Evolutionary conservation across 2,888 invertebrate genomes (phyloP), one percentile per base, ranked within the genome.

Genomic region (Teinopalpus imperialis): DNA sequence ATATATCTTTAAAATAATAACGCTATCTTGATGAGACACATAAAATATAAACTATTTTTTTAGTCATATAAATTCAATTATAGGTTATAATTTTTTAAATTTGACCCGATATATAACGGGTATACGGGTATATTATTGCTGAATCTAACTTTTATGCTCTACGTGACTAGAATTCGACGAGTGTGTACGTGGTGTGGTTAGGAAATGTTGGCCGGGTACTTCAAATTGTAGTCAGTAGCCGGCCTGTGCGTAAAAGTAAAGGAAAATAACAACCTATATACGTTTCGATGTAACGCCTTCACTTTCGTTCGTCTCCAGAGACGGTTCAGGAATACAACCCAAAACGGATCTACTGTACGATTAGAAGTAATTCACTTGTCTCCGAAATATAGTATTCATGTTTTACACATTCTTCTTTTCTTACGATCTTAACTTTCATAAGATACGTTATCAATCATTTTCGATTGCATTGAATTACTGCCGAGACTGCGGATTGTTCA

Each of bases 141-240:
- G 29, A 39, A 39, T 39, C 18, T 30, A 39, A 39, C 39, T 39
- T 39, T 39, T 39, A 39, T 29, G 39, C 13, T 2, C 10, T 8
- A 30, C 39, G 39, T 39, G 39, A 39, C 4, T 13, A 12, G 39
- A 39, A 39, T 39, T 39, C 12, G 29, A 29, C 5, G 13, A 29
- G 14, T 29, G 10, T 6, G 27, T 34, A 34, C 34, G 34, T 34
- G 34, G 21, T 2, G 4, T n/a, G 34, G 34, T 10, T 34, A 7
- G 6, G 12, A 20, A 34, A 34, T 34, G 21, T 2, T 21, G 12
- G 4, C n/a, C 10, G 21, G 34, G 34, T 34, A 31, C 13, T 30
- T 34, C 34, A n/a, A 34, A 34, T 34, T 34, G 10, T 34, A 21
- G 21, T 10, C 34, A 34, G 20, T 34, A 34, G 21, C 21, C 21